Evolutionary conservation across 1,140 invertebrate genomes (phyloP), one percentile per base, ranked within the genome.

Genomic region (Aphidius ervi): DNA sequence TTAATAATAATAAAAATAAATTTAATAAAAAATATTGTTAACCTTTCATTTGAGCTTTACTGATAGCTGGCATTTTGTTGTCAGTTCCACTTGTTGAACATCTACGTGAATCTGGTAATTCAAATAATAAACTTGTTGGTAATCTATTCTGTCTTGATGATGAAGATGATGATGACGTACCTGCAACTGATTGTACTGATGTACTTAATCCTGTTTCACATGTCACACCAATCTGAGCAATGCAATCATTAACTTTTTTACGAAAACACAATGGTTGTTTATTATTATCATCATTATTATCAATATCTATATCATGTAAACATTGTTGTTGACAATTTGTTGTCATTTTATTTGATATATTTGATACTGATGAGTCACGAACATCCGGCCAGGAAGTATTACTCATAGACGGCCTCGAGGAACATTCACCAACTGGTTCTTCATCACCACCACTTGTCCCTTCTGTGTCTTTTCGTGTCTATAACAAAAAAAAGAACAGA

Each of bases 1-100:
- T 10, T 23, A 31, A 55, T 5, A 31, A 23, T 9, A 20, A 43
- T 23, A 42, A 6, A 10, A 45, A 56, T 40, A n/a, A 39, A 16
- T 48, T 6, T 5, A 63, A 62, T 70, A 60, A 87, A 16, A 16
- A 16, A 16, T 16, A 16, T 16, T 16, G 16, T 16, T 16, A 16
- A 16, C 87, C 88, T 77, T 88, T 88, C 88, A 91, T 89, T 69
- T 91, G 88, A 1, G 87, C 86, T 68, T 87, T 86, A 10, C 86
- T 87, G 63, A 90, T 88, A 59, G 81, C 76, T 1, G 83, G 83
- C 71, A 81, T 81, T 68, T 81, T 83, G 53, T 78, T 72, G 31
- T 78, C 80, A 42, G 78, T 80, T 74, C 42, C 70, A 74, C 62
- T 75, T 74, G 67, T 59, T 66, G 69, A 59, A 70, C 69, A 23